phyloP scores from a whole-genome alignment of 2,797 vertebrate species.

The Passerculus sandwichensis region DNA sequence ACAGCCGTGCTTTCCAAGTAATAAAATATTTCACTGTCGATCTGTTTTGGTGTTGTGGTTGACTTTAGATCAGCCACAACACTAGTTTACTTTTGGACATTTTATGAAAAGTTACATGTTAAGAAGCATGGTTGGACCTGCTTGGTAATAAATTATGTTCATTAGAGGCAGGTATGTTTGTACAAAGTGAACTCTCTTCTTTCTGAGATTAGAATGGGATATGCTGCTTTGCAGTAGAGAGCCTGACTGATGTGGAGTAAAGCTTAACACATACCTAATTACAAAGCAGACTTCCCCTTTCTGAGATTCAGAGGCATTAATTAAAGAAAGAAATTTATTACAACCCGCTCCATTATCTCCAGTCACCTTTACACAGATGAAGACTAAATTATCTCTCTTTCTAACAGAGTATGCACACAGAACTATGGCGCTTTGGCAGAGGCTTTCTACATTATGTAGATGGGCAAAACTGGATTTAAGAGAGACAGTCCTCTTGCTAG shows the following conservation, averaged over 20 bases:
- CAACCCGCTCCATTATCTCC: constrained; percentile 62
- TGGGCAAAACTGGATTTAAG: constrained; percentile 8
- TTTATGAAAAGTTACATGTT: not conserved
- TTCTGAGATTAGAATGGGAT: not conserved
- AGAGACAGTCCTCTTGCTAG: not conserved
- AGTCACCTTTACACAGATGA: constrained; percentile 60
- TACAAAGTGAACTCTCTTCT: not conserved
- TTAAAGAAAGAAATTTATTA: constrained; percentile 67
- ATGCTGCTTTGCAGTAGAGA: not conserved
- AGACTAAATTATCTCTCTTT: constrained; percentile 49
- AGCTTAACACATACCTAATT: constrained; percentile 45
- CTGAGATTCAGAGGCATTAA: constrained; percentile 45
- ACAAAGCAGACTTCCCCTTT: constrained; percentile 39
- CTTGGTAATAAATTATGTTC: constrained; percentile 26
- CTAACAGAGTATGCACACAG: not conserved
- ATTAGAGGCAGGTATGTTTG: not conserved
- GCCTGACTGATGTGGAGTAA: constrained; percentile 20
- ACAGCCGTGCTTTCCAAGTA: not conserved
- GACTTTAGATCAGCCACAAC: not conserved
- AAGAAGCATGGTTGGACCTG: not conserved
- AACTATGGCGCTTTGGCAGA: not conserved
- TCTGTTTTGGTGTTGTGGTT: not conserved
- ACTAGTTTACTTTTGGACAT: not conserved
- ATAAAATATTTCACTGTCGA: not conserved
- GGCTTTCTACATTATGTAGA: not conserved